Conservation (phyloP, 2,113 vertebrate genomes). For the Pavo muticus region DNA sequence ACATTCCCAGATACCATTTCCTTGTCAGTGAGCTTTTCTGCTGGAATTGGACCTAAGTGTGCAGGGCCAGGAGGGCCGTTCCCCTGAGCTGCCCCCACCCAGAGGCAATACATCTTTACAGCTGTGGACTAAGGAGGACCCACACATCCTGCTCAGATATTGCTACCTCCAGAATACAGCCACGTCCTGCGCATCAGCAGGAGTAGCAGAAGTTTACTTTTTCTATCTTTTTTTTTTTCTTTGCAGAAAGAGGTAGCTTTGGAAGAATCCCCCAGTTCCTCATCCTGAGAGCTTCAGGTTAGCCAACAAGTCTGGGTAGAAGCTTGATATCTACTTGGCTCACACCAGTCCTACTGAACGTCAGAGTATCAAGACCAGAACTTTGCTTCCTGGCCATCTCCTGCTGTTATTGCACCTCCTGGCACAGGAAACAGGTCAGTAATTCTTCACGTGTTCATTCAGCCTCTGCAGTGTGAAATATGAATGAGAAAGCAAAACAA, state of each 20-base stretch:
- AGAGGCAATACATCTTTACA: not conserved
- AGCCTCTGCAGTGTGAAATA: not conserved
- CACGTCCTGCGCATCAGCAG: not conserved
- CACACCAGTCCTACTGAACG: not conserved
- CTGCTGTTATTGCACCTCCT: not conserved
- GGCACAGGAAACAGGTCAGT: not conserved
- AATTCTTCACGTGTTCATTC: accelerated
- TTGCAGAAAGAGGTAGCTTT: not conserved
- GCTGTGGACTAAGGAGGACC: not conserved
- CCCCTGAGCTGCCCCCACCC: not conserved
- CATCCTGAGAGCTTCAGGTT: not conserved
- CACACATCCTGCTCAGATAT: not conserved
- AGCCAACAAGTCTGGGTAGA: not conserved
- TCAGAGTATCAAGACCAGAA: not conserved
- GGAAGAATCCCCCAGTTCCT: not conserved
- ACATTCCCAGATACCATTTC: not conserved
- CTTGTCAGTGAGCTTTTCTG: not conserved
- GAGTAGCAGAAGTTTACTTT: not conserved
- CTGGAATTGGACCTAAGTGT: not conserved
- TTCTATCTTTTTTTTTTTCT: not conserved
- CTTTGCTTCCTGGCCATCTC: not conserved
- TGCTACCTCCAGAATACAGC: not conserved
- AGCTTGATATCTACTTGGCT: not conserved
- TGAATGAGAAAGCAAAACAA: not conserved
- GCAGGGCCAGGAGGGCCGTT: not conserved